Evolutionary conservation across 2,888 invertebrate genomes (phyloP).

Genomic region (Agonopterix alstromeriana): DNA sequence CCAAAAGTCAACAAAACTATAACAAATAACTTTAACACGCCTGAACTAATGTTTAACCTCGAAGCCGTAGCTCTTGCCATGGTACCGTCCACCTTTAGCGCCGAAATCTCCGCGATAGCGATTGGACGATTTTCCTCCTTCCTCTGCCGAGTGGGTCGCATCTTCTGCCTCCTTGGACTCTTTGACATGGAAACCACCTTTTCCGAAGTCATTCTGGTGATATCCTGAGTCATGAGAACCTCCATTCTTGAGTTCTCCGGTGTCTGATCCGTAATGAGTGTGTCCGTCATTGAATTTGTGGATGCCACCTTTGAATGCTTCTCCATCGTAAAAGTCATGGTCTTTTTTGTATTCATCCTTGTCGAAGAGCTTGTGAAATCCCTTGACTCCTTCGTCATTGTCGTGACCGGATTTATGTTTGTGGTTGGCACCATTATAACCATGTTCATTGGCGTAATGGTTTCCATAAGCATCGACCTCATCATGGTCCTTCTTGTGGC

Average conservation of each 20-base stretch:
- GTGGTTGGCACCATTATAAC: conserved; percentile 71
- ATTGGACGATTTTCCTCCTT: conserved; percentile 65
- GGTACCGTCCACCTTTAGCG: conserved; percentile 34
- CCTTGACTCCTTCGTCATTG: conserved; percentile 79
- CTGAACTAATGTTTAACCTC: conserved; percentile 46
- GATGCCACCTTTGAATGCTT: conserved; percentile 76
- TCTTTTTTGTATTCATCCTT: conserved; percentile 85
- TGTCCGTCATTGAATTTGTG: conserved; percentile 75
- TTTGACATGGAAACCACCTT: conserved; percentile 69
- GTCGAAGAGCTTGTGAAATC: conserved; percentile 81
- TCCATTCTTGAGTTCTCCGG: conserved; percentile 73
- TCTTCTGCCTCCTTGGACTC: conserved; percentile 58
- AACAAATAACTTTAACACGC: conserved; percentile 37
- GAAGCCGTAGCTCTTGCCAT: conserved; percentile 65
- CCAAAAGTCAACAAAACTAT: conserved; percentile 53
- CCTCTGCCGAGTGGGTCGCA: conserved; percentile 66
- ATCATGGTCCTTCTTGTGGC: conserved; percentile 70
- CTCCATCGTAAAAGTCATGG: conserved; percentile 82
- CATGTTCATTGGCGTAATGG: conserved; percentile 66
- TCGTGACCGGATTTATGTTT: conserved; percentile 70
- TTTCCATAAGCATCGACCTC: conserved; percentile 68
- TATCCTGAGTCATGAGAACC: conserved; percentile 70
- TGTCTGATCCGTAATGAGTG: conserved; percentile 64
- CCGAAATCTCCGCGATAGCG: conserved; percentile 69
- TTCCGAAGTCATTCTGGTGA: conserved; percentile 61